phyloP scores from a whole-genome alignment of 2,113 vertebrate genomes.

The Greenwoodochromis staneri region DNA sequence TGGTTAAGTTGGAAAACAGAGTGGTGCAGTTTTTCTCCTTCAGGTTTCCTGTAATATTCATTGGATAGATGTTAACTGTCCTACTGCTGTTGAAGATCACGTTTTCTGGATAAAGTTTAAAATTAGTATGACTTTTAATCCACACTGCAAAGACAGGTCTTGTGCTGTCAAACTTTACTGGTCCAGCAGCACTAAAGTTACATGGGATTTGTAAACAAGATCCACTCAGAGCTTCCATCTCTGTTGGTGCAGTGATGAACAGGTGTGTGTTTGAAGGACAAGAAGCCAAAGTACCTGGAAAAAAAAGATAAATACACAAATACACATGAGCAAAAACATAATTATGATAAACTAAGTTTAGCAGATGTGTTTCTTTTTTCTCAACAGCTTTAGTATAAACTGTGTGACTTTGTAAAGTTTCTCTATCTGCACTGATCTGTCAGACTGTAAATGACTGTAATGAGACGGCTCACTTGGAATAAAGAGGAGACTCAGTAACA shows the following conservation, averaged over 20 bases:
- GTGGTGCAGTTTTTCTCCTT: slow-evolving; percentile 32
- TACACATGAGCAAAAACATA: neutral
- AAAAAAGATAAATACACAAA: neutral
- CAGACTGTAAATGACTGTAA: fast-evolving
- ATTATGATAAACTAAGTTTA: neutral
- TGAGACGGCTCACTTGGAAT: neutral
- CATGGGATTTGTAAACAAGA: neutral
- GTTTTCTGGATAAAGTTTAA: fast-evolving
- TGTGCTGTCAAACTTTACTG: fast-evolving
- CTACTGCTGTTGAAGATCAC: neutral
- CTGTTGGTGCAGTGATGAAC: fast-evolving
- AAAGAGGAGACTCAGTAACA: neutral
- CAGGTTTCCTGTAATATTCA: slow-evolving; percentile 30
- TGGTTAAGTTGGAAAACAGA: slow-evolving; percentile 1
- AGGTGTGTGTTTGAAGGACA: neutral
- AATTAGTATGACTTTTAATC: neutral
- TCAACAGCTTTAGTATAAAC: neutral
- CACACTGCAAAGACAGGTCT: neutral
- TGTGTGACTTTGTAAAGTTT: neutral
- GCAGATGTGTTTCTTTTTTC: neutral
- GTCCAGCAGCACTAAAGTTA: neutral
- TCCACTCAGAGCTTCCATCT: neutral
- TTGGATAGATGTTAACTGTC: neutral
- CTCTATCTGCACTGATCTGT: neutral
- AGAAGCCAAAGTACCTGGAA: neutral